Base-by-base conservation (phyloP, 2,113 vertebrate species). In the Nycticebus coucang region DNA sequence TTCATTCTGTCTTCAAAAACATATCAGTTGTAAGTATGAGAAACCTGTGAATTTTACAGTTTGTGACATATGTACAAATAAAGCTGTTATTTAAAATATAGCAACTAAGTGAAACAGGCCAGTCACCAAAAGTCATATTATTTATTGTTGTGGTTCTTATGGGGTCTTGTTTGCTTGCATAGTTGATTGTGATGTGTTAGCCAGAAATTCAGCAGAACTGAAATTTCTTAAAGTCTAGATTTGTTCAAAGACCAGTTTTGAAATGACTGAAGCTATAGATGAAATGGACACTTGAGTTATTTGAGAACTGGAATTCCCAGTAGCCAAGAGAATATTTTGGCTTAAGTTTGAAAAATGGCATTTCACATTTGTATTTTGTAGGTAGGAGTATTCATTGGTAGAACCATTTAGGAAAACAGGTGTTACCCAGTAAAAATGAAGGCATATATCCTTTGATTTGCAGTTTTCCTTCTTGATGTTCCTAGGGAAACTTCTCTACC, bases 271-370 rank as follows among this genome's bases (percentile, higher is more conserved):
- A 74, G 62, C 15, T 78, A 66, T 74, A 53, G 35, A n/a, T 59
- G 74, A 50, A 91, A 69, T 26, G 79, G 57, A 33, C 82, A 50
- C 37, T 93, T 74, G 85, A 92, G 35, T 92, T 87, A 95, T 79
- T 96, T 83, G 68, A 93, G 74, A 87, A 80, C 50, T 95, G 45
- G 81, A 78, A 89, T 97, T 92, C 37, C 75, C 19, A 60, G 81
- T 69, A 77, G 10, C 82, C 93, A 93, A 92, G 71, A 81, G 30
- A 71, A 50, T 91, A 94, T 78, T 96, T 87, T 88, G 72, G n/a
- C 94, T 59, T 79, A 74, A 87, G 68, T 93, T 93, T 91, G 81
- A 92, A 95, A 95, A 95, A 75, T 95, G 69, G 4, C 59, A 81
- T 71, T 95, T 78, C 15, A 24, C 57, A 33, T 55, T 69, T 94